A percentile compares a stretch with the other conserved stretches of the same genome.
Evolutionary conservation across 2,113 vertebrate genomes (phyloP).

Genomic region (Callopanchax toddi): DNA sequence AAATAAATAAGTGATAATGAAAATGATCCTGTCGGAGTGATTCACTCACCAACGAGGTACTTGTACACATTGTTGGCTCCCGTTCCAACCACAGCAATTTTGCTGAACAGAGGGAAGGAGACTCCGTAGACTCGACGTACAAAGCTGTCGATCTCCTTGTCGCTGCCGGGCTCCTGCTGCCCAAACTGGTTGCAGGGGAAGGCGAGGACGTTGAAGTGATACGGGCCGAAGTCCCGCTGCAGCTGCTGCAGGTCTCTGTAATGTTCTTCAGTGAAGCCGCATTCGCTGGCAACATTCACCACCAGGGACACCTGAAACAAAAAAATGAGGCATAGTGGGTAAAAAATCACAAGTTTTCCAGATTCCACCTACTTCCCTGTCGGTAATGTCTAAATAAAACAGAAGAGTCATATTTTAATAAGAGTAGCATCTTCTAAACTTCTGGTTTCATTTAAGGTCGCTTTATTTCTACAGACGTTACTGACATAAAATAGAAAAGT

Average conservation of each 20-base stretch:
- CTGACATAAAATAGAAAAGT: no score
- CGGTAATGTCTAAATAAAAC: not conserved
- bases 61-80: constrained; percentile 93
- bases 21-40: not conserved
- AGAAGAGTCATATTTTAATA: no score
- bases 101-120: constrained; percentile 97
- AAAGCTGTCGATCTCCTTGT: constrained; percentile 94
- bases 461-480: no score
- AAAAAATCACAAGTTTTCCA: not conserved
- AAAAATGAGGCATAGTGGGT: not conserved
- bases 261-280: constrained; percentile 93
- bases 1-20: not conserved
- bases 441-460: no score
- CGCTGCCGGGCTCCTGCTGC: constrained; percentile 92
- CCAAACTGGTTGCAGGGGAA: constrained; percentile 99
- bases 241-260: constrained; percentile 92
- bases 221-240: constrained; percentile 89
- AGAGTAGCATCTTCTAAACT: no score
- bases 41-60: constrained; percentile 78
- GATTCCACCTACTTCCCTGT: not conserved
- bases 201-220: constrained; percentile 94
- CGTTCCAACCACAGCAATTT: constrained; percentile 85
- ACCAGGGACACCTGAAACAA: constrained; percentile 88
- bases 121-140: constrained; percentile 86
- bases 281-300: constrained; percentile 96